Percentiles rank a stretch among this genome's conserved stretches.
Conservation (phyloP, 2,888 invertebrate species). For the Perithous albicinctus region DNA sequence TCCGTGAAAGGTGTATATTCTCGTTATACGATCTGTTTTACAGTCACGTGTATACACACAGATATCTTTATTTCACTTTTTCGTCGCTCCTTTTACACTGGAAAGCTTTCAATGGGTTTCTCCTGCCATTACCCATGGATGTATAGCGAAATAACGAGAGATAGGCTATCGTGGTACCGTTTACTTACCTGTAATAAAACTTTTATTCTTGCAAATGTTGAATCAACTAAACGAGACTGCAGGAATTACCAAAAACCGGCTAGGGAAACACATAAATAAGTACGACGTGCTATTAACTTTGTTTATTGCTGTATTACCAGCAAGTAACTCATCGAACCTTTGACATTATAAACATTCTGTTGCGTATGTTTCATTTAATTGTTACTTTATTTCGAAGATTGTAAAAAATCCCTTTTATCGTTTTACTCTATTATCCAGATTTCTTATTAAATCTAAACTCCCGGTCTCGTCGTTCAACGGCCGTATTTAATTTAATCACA, state of each 20-base stretch:
- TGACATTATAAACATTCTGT: not conserved
- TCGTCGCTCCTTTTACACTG: not conserved
- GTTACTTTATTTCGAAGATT: slow-evolving; percentile 11
- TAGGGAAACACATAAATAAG: not conserved
- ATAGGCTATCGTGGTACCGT: not conserved
- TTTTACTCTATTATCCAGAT: slow-evolving; percentile 40
- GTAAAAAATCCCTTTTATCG: slow-evolving; percentile 20
- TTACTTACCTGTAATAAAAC: slow-evolving; percentile 23
- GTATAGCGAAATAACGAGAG: not conserved
- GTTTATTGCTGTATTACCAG: slow-evolving; percentile 6
- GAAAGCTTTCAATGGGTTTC: not conserved
- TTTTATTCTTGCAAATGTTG: slow-evolving; percentile 7
- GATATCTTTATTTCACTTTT: slow-evolving; percentile 14
- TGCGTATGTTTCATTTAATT: not conserved
- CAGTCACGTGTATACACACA: not conserved
- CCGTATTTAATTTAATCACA: slow-evolving; percentile 59
- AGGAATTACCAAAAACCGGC: not conserved
- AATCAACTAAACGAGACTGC: not conserved
- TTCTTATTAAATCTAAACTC: slow-evolving; percentile 47
- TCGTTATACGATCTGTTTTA: slow-evolving; percentile 35
- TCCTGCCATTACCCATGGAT: not conserved
- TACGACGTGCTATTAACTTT: not conserved
- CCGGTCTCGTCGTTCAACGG: slow-evolving; percentile 37
- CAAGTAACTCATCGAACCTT: not conserved
- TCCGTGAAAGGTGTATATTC: not conserved